These are phyloP conservation scores for Poecilia picta DNA, from an alignment of 2,797 vertebrate genomes.

Conservation along the genomic window DNA sequence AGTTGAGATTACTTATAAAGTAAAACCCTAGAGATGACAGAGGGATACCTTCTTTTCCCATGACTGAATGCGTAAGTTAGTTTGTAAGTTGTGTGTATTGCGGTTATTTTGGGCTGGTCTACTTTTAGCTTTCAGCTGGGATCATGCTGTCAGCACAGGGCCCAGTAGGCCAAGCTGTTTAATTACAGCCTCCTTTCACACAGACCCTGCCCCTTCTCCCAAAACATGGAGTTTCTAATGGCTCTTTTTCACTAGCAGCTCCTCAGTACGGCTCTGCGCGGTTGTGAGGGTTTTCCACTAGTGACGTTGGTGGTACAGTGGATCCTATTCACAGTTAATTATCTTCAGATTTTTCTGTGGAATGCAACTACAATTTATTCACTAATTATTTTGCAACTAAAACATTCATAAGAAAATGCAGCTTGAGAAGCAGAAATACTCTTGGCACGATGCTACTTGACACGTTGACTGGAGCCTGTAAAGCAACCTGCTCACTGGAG, in stretches of 20 bases:
- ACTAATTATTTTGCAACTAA: no score
- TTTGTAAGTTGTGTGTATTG: not conserved
- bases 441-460: no score
- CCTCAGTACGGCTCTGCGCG: not conserved
- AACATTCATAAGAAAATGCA: no score
- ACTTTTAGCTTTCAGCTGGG: slow-evolving; percentile 64
- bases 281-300: not conserved
- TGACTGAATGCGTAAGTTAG: not conserved
- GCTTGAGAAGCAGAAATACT: no score
- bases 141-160: slow-evolving; percentile 44
- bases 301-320: not conserved
- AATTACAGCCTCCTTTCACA: slow-evolving; percentile 25
- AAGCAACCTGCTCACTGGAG: no score
- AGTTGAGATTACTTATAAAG: not conserved
- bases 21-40: not conserved
- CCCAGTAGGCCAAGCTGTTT: slow-evolving; percentile 49
- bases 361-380: not conserved
- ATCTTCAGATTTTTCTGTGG: not conserved
- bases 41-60: not conserved
- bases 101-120: slow-evolving; percentile 53
- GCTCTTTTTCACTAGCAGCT: not conserved
- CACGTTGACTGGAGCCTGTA: no score
- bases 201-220: slow-evolving; percentile 22
- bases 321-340: not conserved
- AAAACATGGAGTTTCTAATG: slow-evolving; percentile 6